Evolutionary conservation across 2,888 invertebrate genomes (phyloP).

Genomic region (Nephrotoma appendiculata): DNA sequence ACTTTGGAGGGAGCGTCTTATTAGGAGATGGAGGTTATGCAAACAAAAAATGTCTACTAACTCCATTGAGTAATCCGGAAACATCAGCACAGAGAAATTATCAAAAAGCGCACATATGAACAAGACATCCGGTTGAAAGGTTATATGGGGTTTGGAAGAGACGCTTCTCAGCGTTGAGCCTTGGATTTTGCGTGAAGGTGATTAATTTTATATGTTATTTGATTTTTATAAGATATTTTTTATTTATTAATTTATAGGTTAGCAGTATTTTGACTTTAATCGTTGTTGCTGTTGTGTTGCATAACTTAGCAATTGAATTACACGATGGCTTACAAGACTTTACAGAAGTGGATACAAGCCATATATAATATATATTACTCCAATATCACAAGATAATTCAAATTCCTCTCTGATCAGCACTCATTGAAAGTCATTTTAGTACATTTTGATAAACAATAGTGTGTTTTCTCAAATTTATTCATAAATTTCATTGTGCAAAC

Average conservation of each 20-base stretch:
- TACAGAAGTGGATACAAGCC: no score
- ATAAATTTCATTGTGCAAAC: no score
- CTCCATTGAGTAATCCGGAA: not conserved
- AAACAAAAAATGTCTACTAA: not conserved
- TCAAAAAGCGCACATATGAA: not conserved
- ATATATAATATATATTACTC: not conserved
- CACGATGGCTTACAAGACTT: no score
- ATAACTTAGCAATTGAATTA: not conserved
- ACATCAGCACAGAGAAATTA: not conserved
- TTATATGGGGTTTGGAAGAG: not conserved
- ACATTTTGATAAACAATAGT: not conserved
- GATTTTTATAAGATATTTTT: not conserved
- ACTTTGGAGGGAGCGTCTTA: not conserved
- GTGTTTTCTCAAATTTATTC: no score
- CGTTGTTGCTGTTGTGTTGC: not conserved
- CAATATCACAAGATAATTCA: not conserved
- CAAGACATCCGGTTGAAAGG: not conserved
- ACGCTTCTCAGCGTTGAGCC: not conserved
- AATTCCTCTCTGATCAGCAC: not conserved
- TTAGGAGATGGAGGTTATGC: not conserved
- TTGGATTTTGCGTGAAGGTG: not conserved
- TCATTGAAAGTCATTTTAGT: not conserved
- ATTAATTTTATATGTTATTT: not conserved
- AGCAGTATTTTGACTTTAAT: not conserved
- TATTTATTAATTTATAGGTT: no score